Evolutionary conservation across 2,888 invertebrate species (phyloP).

Genomic region (Drosophila incognita): DNA sequence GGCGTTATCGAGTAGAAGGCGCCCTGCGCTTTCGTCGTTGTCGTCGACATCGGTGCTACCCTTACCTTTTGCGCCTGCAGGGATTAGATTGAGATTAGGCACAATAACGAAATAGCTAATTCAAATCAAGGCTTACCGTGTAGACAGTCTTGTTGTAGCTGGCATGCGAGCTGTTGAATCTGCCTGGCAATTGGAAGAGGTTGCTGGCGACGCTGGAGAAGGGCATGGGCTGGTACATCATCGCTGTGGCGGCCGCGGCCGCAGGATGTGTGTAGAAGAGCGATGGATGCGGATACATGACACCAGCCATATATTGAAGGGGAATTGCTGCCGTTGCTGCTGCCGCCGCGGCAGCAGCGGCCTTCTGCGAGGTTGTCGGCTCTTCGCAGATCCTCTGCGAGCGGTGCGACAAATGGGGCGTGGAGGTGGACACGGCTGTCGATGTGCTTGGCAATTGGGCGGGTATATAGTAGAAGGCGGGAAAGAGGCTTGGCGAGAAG

Average conservation of each 20-base stretch:
- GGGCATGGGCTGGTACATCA: conserved; percentile 88
- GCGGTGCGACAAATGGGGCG: not conserved
- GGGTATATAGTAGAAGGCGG: conserved; percentile 87
- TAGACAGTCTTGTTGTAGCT: conserved; percentile 62
- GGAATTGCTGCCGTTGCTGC: conserved; percentile 66
- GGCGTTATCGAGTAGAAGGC: conserved; percentile 81
- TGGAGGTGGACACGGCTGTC: conserved; percentile 1
- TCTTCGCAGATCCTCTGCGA: conserved; percentile 51
- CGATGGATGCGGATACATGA: conserved; percentile 87
- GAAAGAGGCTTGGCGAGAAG: conserved; percentile 85
- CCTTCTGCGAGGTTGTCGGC: conserved; percentile 73
- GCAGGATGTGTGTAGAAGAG: conserved; percentile 87
- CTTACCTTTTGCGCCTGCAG: conserved; percentile 65
- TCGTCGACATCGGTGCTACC: conserved; percentile 61
- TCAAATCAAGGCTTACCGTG: conserved; percentile 33
- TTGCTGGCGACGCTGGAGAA: conserved; percentile 84
- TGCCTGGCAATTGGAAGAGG: conserved; percentile 62
- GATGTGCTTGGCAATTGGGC: conserved; percentile 39
- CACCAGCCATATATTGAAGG: conserved; percentile 88
- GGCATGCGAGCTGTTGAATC: conserved; percentile 38
- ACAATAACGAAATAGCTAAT: not conserved
- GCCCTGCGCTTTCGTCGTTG: conserved; percentile 67
- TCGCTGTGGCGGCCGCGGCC: conserved; percentile 76
- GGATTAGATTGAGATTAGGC: not conserved
- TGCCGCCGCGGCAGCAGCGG: conserved; percentile 42